Conservation (phyloP, 2,888 invertebrate species). For the Hirtodrosophila confusa region DNA sequence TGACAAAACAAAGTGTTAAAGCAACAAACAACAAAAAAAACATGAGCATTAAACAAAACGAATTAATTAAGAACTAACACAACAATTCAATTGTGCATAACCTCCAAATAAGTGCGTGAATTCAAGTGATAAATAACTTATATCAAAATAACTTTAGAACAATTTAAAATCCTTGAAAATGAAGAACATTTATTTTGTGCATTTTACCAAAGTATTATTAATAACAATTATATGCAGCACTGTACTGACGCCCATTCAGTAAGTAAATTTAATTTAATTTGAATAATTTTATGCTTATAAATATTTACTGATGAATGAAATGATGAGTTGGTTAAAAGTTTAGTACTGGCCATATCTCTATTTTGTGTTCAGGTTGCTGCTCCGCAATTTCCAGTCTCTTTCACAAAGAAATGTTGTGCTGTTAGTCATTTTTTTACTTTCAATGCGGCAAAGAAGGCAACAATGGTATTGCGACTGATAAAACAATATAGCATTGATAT, state of each 20-base stretch:
- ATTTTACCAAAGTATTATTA: conserved; percentile 62
- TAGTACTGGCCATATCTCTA: too few relatives aligned
- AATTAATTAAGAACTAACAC: conserved; percentile 10
- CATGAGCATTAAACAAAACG: conserved; percentile 45
- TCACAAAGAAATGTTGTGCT: conserved; percentile 28
- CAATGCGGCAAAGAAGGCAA: conserved; percentile 8
- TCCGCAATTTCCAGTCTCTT: conserved; percentile 3
- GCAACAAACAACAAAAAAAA: conserved; percentile 30
- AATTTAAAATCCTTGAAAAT: conserved; percentile 36
- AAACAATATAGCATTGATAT: conserved; percentile 47
- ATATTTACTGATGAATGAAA: too few relatives aligned
- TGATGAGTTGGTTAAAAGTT: too few relatives aligned
- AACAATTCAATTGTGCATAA: neutral
- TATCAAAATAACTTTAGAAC: neutral
- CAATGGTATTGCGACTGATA: conserved; percentile 37
- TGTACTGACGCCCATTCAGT: conserved; percentile 61
- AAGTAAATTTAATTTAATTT: conserved; percentile 54
- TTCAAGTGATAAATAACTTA: neutral
- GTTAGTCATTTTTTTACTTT: conserved; percentile 28
- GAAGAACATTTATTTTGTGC: conserved; percentile 55
- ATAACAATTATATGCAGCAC: conserved; percentile 62
- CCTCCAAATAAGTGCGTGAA: neutral
- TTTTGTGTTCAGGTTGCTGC: too few relatives aligned
- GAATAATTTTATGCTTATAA: too few relatives aligned
- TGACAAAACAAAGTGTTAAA: too few relatives aligned